Evolutionary conservation across 2,797 vertebrate species (phyloP).

Genomic region (Pogonophryne albipinna): DNA sequence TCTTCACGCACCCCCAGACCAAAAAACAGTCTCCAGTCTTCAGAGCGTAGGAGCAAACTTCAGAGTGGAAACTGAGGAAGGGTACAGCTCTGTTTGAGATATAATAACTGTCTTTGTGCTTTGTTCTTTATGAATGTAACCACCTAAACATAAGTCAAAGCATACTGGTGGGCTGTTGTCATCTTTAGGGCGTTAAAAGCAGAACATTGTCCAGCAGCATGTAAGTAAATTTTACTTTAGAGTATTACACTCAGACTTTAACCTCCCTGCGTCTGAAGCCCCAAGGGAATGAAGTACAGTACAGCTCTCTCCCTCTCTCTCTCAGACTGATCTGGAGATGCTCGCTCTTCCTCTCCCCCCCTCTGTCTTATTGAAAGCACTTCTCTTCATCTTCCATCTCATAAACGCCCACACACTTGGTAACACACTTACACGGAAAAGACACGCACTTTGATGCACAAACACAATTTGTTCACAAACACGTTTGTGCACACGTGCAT

Average conservation of each 20-base stretch:
- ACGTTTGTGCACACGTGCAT: slow-evolving; percentile 61
- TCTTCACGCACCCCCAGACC: slow-evolving; percentile 13
- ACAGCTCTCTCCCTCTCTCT: slow-evolving; percentile 31
- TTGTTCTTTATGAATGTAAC: slow-evolving; percentile 39
- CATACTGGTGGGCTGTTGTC: slow-evolving; percentile 17
- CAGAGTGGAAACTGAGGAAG: slow-evolving; percentile 22
- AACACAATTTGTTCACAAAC: slow-evolving; percentile 71
- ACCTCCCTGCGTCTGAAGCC: slow-evolving; percentile 12
- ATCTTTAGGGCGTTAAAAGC: slow-evolving; percentile 30
- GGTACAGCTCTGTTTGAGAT: slow-evolving; percentile 16
- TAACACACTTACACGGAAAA: background rate
- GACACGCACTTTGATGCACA: slow-evolving; percentile 58
- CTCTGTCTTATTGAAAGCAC: slow-evolving; percentile 63
- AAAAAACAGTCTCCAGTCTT: slow-evolving; percentile 25
- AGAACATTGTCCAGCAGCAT: slow-evolving; percentile 18
- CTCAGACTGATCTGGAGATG: background rate
- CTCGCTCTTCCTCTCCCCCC: slow-evolving; percentile 44
- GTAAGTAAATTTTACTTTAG: slow-evolving; percentile 24
- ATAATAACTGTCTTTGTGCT: slow-evolving; percentile 32
- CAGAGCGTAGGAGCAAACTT: slow-evolving; percentile 33
- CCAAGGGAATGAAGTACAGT: background rate
- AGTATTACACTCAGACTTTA: slow-evolving; percentile 21
- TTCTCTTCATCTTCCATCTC: slow-evolving; percentile 68
- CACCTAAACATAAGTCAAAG: background rate
- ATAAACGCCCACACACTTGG: slow-evolving; percentile 68